Evolutionary conservation across 1,140 invertebrate genomes (phyloP).

Genomic region (Drosophila tani): DNA sequence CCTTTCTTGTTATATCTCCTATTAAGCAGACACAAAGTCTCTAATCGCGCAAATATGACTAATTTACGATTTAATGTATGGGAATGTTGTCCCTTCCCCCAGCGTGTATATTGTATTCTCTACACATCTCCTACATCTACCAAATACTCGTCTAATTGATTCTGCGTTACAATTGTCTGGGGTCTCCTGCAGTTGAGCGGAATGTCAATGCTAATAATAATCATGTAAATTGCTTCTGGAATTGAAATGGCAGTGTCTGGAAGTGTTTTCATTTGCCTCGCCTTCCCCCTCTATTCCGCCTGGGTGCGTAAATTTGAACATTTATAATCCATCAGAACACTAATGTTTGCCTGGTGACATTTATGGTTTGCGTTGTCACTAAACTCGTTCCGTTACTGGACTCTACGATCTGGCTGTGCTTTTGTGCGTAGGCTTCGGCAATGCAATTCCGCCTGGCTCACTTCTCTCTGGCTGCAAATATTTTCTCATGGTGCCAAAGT

Average conservation of each 20-base stretch:
- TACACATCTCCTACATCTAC: conserved; percentile 23
- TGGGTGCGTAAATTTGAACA: conserved; percentile 8
- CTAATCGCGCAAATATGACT: conserved; percentile 37
- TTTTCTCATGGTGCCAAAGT: conserved; percentile 58
- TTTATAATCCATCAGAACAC: conserved; percentile 58
- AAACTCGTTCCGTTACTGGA: conserved; percentile 16
- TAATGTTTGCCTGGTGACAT: conserved; percentile 45
- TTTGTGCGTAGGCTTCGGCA: conserved; percentile 33
- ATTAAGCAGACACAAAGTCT: neutral
- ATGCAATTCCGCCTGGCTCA: conserved; percentile 25
- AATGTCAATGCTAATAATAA: conserved; percentile 81
- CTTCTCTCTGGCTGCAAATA: conserved; percentile 27
- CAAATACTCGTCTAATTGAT: conserved; percentile 71
- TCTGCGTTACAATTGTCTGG: conserved; percentile 78
- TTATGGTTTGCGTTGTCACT: conserved; percentile 40
- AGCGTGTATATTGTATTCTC: conserved; percentile 18
- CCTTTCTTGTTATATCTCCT: neutral
- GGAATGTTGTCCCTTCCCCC: conserved; percentile 9
- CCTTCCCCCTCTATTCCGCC: conserved; percentile 2
- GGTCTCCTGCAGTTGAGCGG: conserved; percentile 56
- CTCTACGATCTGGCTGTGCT: neutral
- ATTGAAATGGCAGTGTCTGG: conserved; percentile 58
- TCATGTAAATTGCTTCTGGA: conserved; percentile 75
- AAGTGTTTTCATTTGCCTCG: conserved; percentile 58
- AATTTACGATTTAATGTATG: conserved; percentile 40